phyloP scores from a whole-genome alignment of 2,113 vertebrate genomes.

The Poeciliopsis retropinna region DNA sequence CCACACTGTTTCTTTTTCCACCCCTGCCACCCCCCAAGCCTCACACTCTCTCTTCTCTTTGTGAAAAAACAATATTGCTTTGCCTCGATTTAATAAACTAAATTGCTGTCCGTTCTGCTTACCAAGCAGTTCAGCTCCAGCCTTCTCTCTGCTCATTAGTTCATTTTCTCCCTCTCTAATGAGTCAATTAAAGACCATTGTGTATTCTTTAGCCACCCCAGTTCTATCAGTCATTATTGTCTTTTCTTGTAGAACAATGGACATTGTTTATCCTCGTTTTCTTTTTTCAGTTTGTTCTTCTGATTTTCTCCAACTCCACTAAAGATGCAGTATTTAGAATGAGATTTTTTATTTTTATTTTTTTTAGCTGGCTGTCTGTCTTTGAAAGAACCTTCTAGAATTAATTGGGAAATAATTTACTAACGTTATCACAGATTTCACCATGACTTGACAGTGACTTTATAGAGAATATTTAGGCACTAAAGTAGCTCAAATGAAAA shows the following conservation, averaged over 20 bases:
- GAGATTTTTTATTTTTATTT: neutral
- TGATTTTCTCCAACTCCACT: constrained; percentile 20
- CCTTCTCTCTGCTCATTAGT: constrained; percentile 72
- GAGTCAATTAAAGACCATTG: constrained; percentile 79
- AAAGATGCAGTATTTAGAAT: constrained; percentile 28
- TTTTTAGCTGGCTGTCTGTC: neutral
- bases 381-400: neutral
- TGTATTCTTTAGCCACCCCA: constrained; percentile 73
- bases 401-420: neutral
- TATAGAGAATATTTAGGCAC: neutral
- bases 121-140: constrained; percentile 65
- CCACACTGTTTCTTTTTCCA: constrained; percentile 8
- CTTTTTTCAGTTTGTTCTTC: constrained; percentile 1
- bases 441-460: neutral
- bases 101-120: constrained; percentile 72
- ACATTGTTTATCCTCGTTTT: constrained; percentile 49
- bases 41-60: constrained; percentile 27
- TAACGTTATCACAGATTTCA: neutral
- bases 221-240: constrained; percentile 77
- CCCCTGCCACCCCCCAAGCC: neutral
- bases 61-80: constrained; percentile 56
- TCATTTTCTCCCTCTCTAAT: constrained; percentile 73
- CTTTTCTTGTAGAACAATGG: constrained; percentile 72
- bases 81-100: constrained; percentile 67
- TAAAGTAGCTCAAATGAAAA: neutral